A percentile compares a stretch with the other conserved stretches of the same genome.
Conservation (phyloP, 2,113 vertebrate genomes). For the Oceanodroma tethys region DNA sequence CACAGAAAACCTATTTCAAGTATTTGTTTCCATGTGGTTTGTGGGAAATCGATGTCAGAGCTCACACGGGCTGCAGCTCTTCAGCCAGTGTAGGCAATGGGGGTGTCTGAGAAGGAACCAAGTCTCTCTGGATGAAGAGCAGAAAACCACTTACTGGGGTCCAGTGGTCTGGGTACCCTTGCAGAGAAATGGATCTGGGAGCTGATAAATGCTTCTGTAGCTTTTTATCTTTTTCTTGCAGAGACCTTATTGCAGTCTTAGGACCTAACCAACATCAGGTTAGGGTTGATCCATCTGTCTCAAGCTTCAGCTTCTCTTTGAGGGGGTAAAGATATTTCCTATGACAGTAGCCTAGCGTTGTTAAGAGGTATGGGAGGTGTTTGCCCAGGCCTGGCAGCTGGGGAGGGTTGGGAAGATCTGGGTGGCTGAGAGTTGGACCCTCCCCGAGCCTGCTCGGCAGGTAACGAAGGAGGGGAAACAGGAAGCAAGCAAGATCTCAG, state of each 20-base stretch:
- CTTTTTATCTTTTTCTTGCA: neutral
- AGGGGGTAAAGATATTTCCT: neutral
- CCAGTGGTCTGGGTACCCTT: neutral
- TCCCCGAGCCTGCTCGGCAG: neutral
- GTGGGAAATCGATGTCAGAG: neutral
- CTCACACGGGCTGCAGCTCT: neutral
- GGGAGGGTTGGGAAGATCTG: neutral
- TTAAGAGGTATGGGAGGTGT: neutral
- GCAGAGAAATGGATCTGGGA: neutral
- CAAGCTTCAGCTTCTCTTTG: neutral
- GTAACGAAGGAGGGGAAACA: constrained; percentile 35
- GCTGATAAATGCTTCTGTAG: neutral
- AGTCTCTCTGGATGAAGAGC: neutral
- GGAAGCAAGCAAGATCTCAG: neutral
- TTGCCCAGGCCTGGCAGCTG: neutral
- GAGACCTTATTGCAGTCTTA: neutral
- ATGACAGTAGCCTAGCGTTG: fast-evolving
- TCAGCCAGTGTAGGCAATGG: neutral
- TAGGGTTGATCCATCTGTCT: neutral
- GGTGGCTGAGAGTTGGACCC: neutral
- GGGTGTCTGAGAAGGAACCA: neutral
- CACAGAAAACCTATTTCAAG: neutral
- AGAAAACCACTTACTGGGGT: neutral
- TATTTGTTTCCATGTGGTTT: neutral
- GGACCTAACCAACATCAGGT: neutral